These are phyloP conservation scores for Rhinatrema bivittatum DNA, from an alignment of 2,797 vertebrate genomes.

Conservation along the genomic window DNA sequence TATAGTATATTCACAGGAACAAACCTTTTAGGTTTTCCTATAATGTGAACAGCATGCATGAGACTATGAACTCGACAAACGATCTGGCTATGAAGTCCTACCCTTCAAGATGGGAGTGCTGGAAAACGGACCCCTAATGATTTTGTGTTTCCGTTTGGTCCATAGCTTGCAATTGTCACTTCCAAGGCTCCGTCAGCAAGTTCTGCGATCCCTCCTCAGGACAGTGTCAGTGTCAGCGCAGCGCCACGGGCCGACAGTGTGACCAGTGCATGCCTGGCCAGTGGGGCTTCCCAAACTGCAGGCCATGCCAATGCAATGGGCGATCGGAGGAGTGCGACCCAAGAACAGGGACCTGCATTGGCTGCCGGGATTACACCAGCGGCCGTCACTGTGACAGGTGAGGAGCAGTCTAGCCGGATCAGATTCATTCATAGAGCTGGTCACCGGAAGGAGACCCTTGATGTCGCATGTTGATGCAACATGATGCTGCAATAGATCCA, in stretches of 20 bases:
- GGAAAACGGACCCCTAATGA: too few relatives aligned
- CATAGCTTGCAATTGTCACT: slow-evolving; percentile 71
- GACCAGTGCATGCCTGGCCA: slow-evolving; percentile 63
- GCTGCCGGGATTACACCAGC: slow-evolving; percentile 56
- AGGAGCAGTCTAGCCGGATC: too few relatives aligned
- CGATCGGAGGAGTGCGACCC: slow-evolving; percentile 62
- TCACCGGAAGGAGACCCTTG: too few relatives aligned
- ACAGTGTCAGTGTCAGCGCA: slow-evolving; percentile 64
- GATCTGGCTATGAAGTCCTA: too few relatives aligned
- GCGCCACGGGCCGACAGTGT: slow-evolving; percentile 58
- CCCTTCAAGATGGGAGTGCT: too few relatives aligned
- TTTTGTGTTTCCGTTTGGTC: too few relatives aligned
- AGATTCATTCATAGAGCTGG: neutral
- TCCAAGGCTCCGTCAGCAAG: slow-evolving; percentile 57
- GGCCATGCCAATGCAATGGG: slow-evolving; percentile 69
- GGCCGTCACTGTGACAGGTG: slow-evolving; percentile 70
- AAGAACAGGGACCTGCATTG: slow-evolving; percentile 49
- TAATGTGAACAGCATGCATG: too few relatives aligned
- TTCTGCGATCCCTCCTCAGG: slow-evolving; percentile 63
- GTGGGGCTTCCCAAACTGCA: slow-evolving; percentile 73
- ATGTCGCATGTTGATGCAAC: neutral
- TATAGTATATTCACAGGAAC: too few relatives aligned
- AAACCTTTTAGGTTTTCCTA: too few relatives aligned
- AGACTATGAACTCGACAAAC: too few relatives aligned
- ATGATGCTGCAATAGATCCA: neutral